Conservation (phyloP, 2,797 vertebrate species). For the Catamblyrhynchus diadema region DNA sequence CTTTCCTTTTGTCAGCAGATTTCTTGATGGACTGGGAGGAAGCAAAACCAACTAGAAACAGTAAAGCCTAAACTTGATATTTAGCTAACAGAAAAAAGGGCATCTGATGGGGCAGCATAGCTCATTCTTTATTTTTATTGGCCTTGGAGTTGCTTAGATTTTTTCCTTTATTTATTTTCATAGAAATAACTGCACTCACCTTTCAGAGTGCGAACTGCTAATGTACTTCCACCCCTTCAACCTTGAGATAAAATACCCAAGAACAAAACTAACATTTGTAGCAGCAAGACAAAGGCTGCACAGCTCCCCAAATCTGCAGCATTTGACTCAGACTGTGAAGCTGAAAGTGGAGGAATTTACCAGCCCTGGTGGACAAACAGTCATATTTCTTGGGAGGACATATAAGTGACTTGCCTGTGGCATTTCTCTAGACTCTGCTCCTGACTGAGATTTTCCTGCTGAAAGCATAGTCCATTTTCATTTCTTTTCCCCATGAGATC, state of each 20-base stretch:
- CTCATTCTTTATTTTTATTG: constrained; percentile 19
- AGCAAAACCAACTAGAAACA: constrained; percentile 10
- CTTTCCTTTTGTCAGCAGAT: constrained; percentile 15
- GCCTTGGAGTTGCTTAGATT: neutral
- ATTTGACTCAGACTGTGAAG: neutral
- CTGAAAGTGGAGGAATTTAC: neutral
- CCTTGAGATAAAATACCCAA: neutral
- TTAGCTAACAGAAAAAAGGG: neutral
- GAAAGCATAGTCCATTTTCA: neutral
- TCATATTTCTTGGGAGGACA: neutral
- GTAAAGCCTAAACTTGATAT: neutral
- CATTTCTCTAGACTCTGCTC: neutral
- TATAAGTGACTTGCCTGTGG: neutral
- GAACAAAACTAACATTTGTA: neutral
- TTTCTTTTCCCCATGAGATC: neutral
- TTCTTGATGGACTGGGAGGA: neutral
- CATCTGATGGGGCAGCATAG: neutral
- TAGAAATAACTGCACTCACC: neutral
- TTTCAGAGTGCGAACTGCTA: neutral
- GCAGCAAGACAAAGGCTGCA: neutral
- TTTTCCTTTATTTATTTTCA: neutral
- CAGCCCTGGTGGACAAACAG: neutral
- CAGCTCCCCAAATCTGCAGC: neutral
- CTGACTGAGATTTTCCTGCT: neutral
- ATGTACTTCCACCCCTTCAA: neutral